Evolutionary conservation across 2,888 invertebrate genomes (phyloP), one percentile per base, ranked within the genome.

Genomic region (Dermolepida albohirtum): DNA sequence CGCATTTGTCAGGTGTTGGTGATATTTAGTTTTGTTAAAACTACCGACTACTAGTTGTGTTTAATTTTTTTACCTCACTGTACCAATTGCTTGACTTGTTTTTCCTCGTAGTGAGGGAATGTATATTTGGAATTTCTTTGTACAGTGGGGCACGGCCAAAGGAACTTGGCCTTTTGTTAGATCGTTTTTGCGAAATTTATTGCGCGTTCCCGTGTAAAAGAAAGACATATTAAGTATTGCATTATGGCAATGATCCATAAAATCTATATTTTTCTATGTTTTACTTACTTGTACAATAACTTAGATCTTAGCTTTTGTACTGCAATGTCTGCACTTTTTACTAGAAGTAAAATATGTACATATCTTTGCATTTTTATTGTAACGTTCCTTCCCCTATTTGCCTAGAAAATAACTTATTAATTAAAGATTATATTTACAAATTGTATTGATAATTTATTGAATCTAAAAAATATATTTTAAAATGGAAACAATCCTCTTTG

Each of bases 261-360:
- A 27, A 57, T 43, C 27, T 57, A 57, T 57, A 57, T 57, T 57
- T 57, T 57, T 57, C 12, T 57, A 57, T 43, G 57, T 57, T 55
- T n/a, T 39, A 43, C 57, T 43, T 57, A 57, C 57, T 27, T 57
- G 34, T 27, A 49, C 47, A 47, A 49, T 63, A 52, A 52, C 41
- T 64, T 52, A 64, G 51, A 64, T 22, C 43, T 54, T 69, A 69
- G 69, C 69, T 71, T 69, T 71, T 71, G 69, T 70, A 71, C 68
- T 65, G 66, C 71, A 69, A 69, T 71, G 71, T 69, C 51, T 69
- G 57, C 57, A 57, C 57, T 43, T 57, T 55, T 43, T 57, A 57
- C 22, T 57, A 43, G 57, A 57, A 17, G 57, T 43, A 39, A 57
- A 57, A 57, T 10, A 8, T 57, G 43, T 55, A 41, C 7, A 55